Conservation (phyloP, 2,113 vertebrate species). For the Indri indri region DNA sequence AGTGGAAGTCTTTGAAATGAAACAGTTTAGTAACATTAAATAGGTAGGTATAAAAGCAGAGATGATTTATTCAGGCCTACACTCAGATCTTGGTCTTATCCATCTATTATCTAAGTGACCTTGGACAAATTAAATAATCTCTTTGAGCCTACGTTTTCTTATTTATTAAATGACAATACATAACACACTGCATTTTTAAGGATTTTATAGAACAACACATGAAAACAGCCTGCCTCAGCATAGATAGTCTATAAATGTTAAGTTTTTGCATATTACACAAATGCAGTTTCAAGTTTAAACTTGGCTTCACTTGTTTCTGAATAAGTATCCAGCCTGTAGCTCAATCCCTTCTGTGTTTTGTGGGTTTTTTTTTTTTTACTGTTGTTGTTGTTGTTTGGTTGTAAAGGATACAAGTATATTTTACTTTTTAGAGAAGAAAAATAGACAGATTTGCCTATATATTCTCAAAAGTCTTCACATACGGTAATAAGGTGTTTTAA, state of each 20-base stretch:
- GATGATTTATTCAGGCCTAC: not conserved
- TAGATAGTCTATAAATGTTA: not conserved
- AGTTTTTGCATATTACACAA: not conserved
- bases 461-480: not conserved
- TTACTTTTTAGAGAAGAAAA: not conserved
- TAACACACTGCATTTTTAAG: not conserved
- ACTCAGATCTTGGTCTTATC: not conserved
- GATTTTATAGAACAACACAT: not conserved
- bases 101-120: not conserved
- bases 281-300: not conserved
- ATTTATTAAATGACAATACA: not conserved
- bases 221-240: not conserved
- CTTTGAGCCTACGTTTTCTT: not conserved
- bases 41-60: not conserved
- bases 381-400: not conserved
- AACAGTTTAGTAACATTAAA: not conserved
- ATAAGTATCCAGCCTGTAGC: not conserved
- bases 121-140: not conserved
- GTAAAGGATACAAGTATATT: not conserved
- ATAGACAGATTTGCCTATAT: not conserved
- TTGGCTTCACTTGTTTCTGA: not conserved
- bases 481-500: not conserved
- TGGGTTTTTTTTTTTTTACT: no score
- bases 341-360: not conserved
- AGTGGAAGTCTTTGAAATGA: not conserved